A percentile compares a stretch with the other conserved stretches of the same genome.
phyloP scores from a whole-genome alignment of 2,888 invertebrate genomes.

The Galerucella pusilla region DNA sequence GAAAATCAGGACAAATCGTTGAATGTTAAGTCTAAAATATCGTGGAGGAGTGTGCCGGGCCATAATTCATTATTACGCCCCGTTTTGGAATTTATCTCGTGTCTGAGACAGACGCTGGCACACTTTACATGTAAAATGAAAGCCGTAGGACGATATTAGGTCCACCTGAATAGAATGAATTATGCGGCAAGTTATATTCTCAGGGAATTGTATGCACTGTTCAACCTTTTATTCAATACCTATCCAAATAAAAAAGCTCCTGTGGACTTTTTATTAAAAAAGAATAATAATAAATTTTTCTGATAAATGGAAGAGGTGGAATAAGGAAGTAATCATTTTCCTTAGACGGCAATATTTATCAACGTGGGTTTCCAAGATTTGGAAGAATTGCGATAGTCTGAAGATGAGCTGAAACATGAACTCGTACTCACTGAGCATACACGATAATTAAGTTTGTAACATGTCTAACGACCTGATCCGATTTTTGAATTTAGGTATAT shows the following conservation, averaged over 20 bases:
- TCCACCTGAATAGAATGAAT: conserved; percentile 42
- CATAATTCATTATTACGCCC: conserved; percentile 58
- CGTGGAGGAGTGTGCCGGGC: conserved; percentile 54
- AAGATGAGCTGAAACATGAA: too few relatives aligned
- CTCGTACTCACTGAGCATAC: too few relatives aligned
- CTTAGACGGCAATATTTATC: not conserved
- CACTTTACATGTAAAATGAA: conserved; percentile 56
- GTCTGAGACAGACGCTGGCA: conserved; percentile 55
- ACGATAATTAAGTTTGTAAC: too few relatives aligned
- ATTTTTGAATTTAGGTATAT: too few relatives aligned
- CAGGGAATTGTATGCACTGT: conserved; percentile 24
- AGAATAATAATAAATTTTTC: not conserved
- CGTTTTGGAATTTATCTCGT: conserved; percentile 54
- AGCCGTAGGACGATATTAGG: conserved; percentile 38
- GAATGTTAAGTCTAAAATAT: conserved; percentile 54
- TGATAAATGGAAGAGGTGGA: not conserved
- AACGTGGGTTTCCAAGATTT: too few relatives aligned
- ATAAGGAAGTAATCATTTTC: not conserved
- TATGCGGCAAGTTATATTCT: conserved; percentile 31
- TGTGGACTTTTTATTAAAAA: conserved; percentile 23
- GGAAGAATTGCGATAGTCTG: too few relatives aligned
- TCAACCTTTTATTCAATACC: conserved; percentile 31
- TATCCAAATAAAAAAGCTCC: conserved; percentile 22
- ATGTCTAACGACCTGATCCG: too few relatives aligned
- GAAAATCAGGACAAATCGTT: conserved; percentile 56